Percentiles rank a stretch among this genome's conserved stretches.
Conservation (phyloP, 2,888 invertebrate species). For the Danaus chrysippus region DNA sequence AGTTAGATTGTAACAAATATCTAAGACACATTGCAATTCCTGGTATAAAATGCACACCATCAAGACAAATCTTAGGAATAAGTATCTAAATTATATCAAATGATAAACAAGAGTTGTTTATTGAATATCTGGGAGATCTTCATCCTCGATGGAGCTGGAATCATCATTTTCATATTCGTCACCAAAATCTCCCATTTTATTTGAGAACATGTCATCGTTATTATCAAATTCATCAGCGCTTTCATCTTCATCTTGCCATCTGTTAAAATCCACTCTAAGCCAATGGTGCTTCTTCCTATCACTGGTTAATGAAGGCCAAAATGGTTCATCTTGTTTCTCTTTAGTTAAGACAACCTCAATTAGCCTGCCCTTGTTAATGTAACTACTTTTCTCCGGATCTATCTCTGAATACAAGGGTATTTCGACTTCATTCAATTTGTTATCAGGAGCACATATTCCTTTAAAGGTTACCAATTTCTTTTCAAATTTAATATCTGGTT, state of each 20-base stretch:
- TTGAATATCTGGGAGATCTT: slow-evolving; percentile 83
- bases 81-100: slow-evolving; percentile 9
- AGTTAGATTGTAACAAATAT: slow-evolving; percentile 8
- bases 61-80: slow-evolving; percentile 4
- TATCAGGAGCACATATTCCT: slow-evolving; percentile 90
- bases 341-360: slow-evolving; percentile 85
- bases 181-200: slow-evolving; percentile 53
- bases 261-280: slow-evolving; percentile 97
- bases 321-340: slow-evolving; percentile 83
- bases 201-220: slow-evolving; percentile 60
- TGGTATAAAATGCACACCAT: slow-evolving; percentile 19
- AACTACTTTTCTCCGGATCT: slow-evolving; percentile 86
- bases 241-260: slow-evolving; percentile 98
- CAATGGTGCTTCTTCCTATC: slow-evolving; percentile 95
- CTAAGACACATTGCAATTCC: slow-evolving; percentile 10
- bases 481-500: slow-evolving; percentile 86
- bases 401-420: slow-evolving; percentile 92
- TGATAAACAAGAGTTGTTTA: slow-evolving; percentile 48
- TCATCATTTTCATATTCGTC: slow-evolving; percentile 71
- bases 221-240: slow-evolving; percentile 85
- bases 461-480: slow-evolving; percentile 86
- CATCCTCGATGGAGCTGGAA: slow-evolving; percentile 87
- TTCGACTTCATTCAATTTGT: slow-evolving; percentile 90
- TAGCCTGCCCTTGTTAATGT: slow-evolving; percentile 84
- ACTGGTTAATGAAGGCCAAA: slow-evolving; percentile 92